Evolutionary conservation across 2,888 invertebrate genomes (phyloP).

Genomic region (Lacanobia wlatinum): DNA sequence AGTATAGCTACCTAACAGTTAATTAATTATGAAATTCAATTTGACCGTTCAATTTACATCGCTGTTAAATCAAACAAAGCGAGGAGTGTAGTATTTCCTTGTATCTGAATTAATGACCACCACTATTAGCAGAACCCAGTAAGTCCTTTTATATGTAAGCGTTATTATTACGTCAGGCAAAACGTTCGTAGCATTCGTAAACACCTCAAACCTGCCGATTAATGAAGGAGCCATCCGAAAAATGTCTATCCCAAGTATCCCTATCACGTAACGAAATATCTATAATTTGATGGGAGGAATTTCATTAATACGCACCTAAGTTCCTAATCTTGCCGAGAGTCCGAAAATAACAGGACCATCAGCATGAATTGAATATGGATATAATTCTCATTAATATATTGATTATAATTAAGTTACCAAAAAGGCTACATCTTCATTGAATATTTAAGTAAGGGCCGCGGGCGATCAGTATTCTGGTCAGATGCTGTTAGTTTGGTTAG

Average conservation of each 20-base stretch:
- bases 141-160: slow-evolving; percentile 16
- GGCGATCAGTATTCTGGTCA: slow-evolving; percentile 85
- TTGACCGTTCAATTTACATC: slow-evolving; percentile 49
- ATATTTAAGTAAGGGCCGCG: slow-evolving; percentile 77
- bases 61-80: slow-evolving; percentile 13
- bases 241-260: slow-evolving; percentile 67
- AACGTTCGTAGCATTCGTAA: slow-evolving; percentile 56
- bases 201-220: slow-evolving; percentile 62
- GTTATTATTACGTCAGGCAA: slow-evolving; percentile 34
- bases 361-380: slow-evolving; percentile 62
- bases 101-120: background rate
- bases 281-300: slow-evolving; percentile 69
- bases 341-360: slow-evolving; percentile 60
- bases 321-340: slow-evolving; percentile 61
- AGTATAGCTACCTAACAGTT: slow-evolving; percentile 14
- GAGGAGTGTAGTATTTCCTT: slow-evolving; percentile 4
- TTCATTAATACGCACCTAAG: slow-evolving; percentile 67
- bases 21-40: slow-evolving; percentile 67
- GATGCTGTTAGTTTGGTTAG: slow-evolving; percentile 84
- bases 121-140: background rate
- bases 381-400: slow-evolving; percentile 74
- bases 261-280: slow-evolving; percentile 70
- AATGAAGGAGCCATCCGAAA: slow-evolving; percentile 64
- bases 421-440: slow-evolving; percentile 80
- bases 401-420: slow-evolving; percentile 76